Evolutionary conservation across 2,888 invertebrate genomes (phyloP), one percentile per base, ranked within the genome.

Genomic region (Brenthis daphne): DNA sequence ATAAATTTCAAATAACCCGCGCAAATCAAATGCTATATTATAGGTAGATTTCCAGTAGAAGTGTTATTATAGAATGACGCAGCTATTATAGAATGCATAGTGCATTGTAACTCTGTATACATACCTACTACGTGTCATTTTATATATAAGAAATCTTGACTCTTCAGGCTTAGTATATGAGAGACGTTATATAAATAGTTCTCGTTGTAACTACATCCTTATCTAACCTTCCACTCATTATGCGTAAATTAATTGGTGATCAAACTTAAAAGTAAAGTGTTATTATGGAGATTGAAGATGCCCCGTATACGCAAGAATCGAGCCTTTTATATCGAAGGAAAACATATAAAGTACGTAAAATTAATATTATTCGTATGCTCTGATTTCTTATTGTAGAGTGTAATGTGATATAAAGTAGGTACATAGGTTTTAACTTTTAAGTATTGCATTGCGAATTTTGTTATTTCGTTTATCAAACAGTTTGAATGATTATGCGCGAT

Each of bases 221-320:
- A 60, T 48, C 51, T 65, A 53, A 69, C 50, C 24, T 61, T 64
- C 37, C 33, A 69, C 56, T 71, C 69, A 72, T 77, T 73, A 75
- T 70, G 69, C 71, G 67, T 73, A 74, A 70, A 75, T 75, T 75
- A 37, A 63, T 61, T 61, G 13, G 64, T 73, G 69, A 61, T 48
- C 48, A 24, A 37, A 47, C 29, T 63, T 8, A 3, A 43, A 37
- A 37, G 5, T 29, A 29, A n/a, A 54, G 6, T 58, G 55, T 61
- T 68, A 64, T 24, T n/a, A 74, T 74, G 74, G 73, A 73, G 50
- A 51, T 64, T 20, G 73, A 73, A n/a, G 70, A 74, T 55, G 60
- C 60, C 33, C 13, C 57, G 54, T 53, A 47, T 57, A 48, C 57
- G 16, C 73, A 64, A 68, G 68, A 70, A 24, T 69, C 64, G 33